These are phyloP conservation scores for Melanotaenia duboulayi DNA, from an alignment of 2,113 vertebrate species.

Conservation along the genomic window DNA sequence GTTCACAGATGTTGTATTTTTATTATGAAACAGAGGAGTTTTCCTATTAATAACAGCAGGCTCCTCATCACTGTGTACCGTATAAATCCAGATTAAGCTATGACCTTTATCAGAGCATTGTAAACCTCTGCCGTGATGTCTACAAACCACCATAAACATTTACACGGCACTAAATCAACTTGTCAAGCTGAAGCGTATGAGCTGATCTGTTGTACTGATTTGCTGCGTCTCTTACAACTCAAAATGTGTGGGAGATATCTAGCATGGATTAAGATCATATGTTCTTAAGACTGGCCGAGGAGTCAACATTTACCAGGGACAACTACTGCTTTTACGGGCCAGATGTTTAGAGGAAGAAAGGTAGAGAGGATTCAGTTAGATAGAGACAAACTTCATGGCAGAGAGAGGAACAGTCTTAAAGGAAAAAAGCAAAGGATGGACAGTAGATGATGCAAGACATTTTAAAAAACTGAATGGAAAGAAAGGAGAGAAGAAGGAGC, in stretches of 20 bases:
- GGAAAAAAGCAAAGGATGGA: conserved; percentile 5
- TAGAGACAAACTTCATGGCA: neutral
- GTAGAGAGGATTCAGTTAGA: conserved; percentile 15
- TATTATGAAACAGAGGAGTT: neutral
- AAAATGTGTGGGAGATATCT: neutral
- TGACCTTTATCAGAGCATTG: conserved; percentile 43
- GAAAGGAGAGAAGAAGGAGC: conserved; percentile 10
- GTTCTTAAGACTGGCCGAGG: conserved; percentile 58
- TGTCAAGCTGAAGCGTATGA: conserved; percentile 2
- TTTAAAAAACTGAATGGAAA: conserved; percentile 10
- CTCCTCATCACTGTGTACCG: conserved; percentile 44
- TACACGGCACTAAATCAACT: conserved; percentile 23
- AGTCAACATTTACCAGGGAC: conserved; percentile 34
- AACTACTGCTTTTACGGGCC: conserved; percentile 43
- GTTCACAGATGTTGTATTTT: too few relatives aligned
- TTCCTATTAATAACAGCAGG: conserved; percentile 39
- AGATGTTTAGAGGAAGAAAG: conserved; percentile 37
- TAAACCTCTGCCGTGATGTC: conserved; percentile 28
- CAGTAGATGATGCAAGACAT: neutral
- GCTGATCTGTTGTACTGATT: conserved; percentile 1
- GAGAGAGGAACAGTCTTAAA: neutral
- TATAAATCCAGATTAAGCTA: conserved; percentile 51
- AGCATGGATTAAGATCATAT: conserved; percentile 56
- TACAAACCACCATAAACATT: conserved; percentile 55
- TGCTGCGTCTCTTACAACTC: neutral